Percentiles rank a stretch among this genome's conserved stretches.
phyloP scores from a whole-genome alignment of 1,140 invertebrate genomes.

The Adoxophyes honmai region DNA sequence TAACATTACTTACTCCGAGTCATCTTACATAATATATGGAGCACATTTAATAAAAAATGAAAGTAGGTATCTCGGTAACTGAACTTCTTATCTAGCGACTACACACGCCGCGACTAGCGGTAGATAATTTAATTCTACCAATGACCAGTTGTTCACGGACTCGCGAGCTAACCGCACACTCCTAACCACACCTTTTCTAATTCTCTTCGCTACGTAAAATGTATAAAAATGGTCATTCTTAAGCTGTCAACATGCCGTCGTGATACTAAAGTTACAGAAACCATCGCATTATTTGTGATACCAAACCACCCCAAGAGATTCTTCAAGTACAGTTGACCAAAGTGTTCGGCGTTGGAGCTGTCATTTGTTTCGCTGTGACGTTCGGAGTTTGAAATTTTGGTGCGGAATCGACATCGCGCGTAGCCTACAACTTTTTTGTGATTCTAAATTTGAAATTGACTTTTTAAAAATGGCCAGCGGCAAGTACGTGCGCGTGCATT shows the following conservation, averaged over 20 bases:
- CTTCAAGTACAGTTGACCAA: constrained; percentile 74
- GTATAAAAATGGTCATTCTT: constrained; percentile 66
- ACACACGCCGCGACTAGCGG: neutral
- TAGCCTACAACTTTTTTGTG: neutral
- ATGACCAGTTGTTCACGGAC: constrained; percentile 19
- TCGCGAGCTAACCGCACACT: constrained; percentile 3
- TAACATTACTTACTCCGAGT: no score
- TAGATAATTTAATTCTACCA: neutral
- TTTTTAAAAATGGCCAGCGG: constrained; percentile 20
- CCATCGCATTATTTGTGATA: constrained; percentile 56
- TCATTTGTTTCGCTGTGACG: neutral
- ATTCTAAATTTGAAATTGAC: constrained; percentile 15
- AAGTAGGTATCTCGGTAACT: constrained; percentile 6
- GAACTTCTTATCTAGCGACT: constrained; percentile 3
- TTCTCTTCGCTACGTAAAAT: constrained; percentile 43
- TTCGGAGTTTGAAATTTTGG: constrained; percentile 20
- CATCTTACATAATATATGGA: no score
- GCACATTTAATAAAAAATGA: neutral
- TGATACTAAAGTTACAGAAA: constrained; percentile 48
- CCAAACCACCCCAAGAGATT: constrained; percentile 68
- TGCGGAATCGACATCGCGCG: no score
- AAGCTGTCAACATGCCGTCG: constrained; percentile 39
- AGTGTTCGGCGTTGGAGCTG: constrained; percentile 23
- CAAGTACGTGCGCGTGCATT: constrained; percentile 58
- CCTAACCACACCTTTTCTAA: constrained; percentile 16